Evolutionary conservation across 2,888 invertebrate genomes (phyloP).

Genomic region (Abscondita cerata): DNA sequence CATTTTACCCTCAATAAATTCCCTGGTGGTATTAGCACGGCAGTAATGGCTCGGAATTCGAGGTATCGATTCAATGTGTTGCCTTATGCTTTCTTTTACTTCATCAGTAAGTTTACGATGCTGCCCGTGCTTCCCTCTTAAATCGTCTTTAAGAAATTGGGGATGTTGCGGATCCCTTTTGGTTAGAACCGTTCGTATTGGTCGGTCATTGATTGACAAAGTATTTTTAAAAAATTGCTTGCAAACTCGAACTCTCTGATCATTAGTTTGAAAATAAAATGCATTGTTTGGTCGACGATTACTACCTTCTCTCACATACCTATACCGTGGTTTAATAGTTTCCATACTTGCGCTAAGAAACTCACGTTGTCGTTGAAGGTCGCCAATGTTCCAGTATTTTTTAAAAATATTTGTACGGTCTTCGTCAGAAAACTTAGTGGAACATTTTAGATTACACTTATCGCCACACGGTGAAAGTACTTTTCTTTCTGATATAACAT

Average conservation of each 20-base stretch:
- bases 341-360: not conserved
- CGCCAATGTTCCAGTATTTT: not conserved
- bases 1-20: constrained; percentile 4
- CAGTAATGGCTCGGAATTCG: constrained; percentile 3
- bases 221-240: constrained; percentile 7
- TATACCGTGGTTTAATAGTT: not conserved
- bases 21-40: not conserved
- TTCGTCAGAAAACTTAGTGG: not conserved
- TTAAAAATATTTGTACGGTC: not conserved
- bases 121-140: not conserved
- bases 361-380: not conserved
- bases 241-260: not conserved
- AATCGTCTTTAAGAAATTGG: constrained; percentile 13
- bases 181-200: not conserved
- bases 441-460: not conserved
- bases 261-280: not conserved
- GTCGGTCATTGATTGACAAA: constrained; percentile 3
- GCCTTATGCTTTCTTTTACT: not conserved
- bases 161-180: not conserved
- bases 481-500: not conserved
- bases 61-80: not conserved
- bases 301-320: constrained; percentile 1
- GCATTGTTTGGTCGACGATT: constrained; percentile 1
- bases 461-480: not conserved
- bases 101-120: not conserved